Evolutionary conservation across 2,113 vertebrate species (phyloP).

Genomic region (Echinops telfairi): DNA sequence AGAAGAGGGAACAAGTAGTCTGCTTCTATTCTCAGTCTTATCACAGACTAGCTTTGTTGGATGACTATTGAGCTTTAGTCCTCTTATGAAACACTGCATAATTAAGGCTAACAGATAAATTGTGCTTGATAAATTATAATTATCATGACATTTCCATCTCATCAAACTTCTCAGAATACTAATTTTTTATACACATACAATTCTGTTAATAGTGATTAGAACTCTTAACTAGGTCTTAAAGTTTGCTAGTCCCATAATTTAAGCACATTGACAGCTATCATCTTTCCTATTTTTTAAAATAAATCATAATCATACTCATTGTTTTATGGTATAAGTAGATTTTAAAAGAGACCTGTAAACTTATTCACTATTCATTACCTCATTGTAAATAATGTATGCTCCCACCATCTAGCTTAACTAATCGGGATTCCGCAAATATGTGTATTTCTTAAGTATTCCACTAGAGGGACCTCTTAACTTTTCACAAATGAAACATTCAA

Average conservation of each 20-base stretch:
- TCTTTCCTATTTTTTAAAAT: slow-evolving; percentile 29
- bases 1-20: background rate
- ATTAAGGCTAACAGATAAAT: background rate
- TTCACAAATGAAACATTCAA: slow-evolving; percentile 46
- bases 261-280: background rate
- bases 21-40: background rate
- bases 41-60: background rate
- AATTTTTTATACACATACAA: slow-evolving; percentile 25
- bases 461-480: slow-evolving; percentile 78
- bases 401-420: slow-evolving; percentile 16
- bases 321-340: background rate
- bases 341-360: slow-evolving; percentile 37
- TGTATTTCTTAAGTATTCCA: slow-evolving; percentile 72
- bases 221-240: background rate
- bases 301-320: slow-evolving; percentile 30
- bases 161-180: background rate
- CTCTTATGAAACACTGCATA: slow-evolving; percentile 9
- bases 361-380: background rate
- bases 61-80: background rate
- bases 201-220: slow-evolving; percentile 5
- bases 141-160: background rate
- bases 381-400: background rate
- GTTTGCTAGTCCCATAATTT: background rate
- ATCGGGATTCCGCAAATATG: background rate
- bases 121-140: background rate